Evolutionary conservation across 2,797 vertebrate genomes (phyloP).

Genomic region (Sebastes nivosus): DNA sequence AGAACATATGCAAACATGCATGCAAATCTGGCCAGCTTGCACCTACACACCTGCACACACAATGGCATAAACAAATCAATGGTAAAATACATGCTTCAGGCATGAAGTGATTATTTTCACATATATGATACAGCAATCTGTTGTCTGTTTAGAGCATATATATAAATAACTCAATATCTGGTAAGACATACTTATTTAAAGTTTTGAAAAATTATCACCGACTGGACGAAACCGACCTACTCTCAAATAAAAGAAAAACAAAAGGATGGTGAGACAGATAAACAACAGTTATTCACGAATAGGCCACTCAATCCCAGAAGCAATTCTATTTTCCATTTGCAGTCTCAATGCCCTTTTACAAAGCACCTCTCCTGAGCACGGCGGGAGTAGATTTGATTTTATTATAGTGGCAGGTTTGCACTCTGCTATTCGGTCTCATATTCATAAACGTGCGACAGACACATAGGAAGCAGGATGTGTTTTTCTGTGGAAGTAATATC

Average conservation of each 20-base stretch:
- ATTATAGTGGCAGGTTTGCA: constrained; percentile 36
- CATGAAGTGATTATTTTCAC: background rate
- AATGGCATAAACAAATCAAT: background rate
- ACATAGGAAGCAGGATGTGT: constrained; percentile 12
- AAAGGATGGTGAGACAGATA: background rate
- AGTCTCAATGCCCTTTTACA: constrained; percentile 8
- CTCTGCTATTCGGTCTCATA: constrained; percentile 12
- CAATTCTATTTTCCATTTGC: constrained; percentile 55
- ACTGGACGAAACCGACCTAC: background rate
- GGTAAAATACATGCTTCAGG: background rate
- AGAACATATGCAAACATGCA: constrained; percentile 29
- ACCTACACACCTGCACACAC: background rate
- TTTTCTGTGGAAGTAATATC: constrained; percentile 44
- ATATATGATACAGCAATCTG: background rate
- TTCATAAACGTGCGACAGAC: constrained; percentile 24
- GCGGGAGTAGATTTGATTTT: constrained; percentile 20
- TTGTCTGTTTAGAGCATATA: background rate
- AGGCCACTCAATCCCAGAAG: constrained; percentile 30
- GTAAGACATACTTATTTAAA: background rate
- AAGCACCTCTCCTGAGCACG: constrained; percentile 11
- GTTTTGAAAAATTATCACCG: background rate
- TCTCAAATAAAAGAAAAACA: background rate
- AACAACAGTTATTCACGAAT: background rate
- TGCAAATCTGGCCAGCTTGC: background rate
- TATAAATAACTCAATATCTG: background rate